Evolutionary conservation across 1,140 invertebrate genomes (phyloP).

Genomic region (Cyphomyrmex costatus): DNA sequence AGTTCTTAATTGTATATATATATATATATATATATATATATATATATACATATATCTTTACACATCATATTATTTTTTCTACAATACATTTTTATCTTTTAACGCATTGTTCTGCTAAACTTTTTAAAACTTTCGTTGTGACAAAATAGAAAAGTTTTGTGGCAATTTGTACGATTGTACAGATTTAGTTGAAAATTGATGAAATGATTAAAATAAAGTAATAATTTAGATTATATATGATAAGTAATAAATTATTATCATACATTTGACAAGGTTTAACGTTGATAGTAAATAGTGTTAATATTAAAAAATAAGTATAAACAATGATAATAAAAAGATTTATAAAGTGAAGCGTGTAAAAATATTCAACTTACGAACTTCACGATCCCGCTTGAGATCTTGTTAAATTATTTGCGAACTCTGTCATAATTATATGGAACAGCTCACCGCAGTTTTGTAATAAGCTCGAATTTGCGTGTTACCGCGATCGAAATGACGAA

Average conservation of each 20-base stretch:
- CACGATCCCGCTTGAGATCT: background rate
- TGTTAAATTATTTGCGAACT: constrained; percentile 37
- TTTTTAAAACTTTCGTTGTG: background rate
- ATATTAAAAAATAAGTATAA: background rate
- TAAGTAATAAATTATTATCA: background rate
- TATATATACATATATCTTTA: too few relatives aligned
- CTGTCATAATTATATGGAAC: constrained; percentile 47
- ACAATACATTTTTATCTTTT: background rate
- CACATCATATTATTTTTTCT: constrained; percentile 1
- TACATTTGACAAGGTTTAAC: background rate
- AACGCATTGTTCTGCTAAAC: background rate
- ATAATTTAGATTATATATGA: background rate
- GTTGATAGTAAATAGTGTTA: background rate
- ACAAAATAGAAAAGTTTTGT: background rate
- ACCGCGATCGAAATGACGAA: constrained; percentile 39
- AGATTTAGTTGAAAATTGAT: background rate
- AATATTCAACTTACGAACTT: constrained; percentile 20
- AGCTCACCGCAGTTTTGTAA: constrained; percentile 37
- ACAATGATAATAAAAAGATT: background rate
- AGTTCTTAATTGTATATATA: too few relatives aligned
- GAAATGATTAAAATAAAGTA: background rate
- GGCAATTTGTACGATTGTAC: background rate
- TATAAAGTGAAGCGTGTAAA: too few relatives aligned
- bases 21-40: too few relatives aligned
- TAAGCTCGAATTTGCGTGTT: constrained; percentile 33